phyloP scores from a whole-genome alignment of 2,113 vertebrate genomes.

The Solea senegalensis region DNA sequence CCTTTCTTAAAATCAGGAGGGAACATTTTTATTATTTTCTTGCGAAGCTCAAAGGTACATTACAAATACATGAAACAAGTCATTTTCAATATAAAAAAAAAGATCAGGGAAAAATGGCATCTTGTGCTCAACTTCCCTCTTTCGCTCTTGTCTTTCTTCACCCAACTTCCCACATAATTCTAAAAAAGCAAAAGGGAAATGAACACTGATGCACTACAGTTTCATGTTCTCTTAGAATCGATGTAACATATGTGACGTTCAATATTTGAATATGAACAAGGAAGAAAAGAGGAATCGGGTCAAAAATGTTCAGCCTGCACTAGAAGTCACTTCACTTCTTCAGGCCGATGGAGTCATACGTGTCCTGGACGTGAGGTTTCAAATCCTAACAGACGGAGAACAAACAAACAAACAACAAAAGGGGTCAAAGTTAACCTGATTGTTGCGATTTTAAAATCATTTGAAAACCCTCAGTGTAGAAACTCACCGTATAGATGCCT shows the following conservation, averaged over 20 bases:
- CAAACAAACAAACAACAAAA: background rate
- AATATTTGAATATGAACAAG: background rate
- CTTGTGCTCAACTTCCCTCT: constrained; percentile 24
- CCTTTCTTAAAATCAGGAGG: too few species aligned
- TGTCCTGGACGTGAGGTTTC: constrained; percentile 64
- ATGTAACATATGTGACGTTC: background rate
- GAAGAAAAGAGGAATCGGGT: background rate
- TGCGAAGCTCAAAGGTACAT: too few species aligned
- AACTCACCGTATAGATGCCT: constrained; percentile 63
- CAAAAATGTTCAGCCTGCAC: background rate
- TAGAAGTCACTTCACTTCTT: constrained; percentile 52
- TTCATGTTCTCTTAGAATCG: background rate
- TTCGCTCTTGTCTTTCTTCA: constrained; percentile 9
- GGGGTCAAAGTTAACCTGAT: too few species aligned
- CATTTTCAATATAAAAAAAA: background rate
- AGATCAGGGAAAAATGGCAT: background rate
- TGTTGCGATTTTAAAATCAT: too few species aligned
- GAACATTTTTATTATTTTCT: too few species aligned
- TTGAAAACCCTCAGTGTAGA: too few species aligned
- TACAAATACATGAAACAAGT: background rate
- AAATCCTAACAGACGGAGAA: constrained; percentile 65
- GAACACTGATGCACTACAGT: background rate
- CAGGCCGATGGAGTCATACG: constrained; percentile 76
- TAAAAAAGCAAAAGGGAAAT: constrained; percentile 18
- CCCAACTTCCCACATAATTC: background rate